Conservation (phyloP, 2,888 invertebrate genomes). For the Crioceris asparagi region DNA sequence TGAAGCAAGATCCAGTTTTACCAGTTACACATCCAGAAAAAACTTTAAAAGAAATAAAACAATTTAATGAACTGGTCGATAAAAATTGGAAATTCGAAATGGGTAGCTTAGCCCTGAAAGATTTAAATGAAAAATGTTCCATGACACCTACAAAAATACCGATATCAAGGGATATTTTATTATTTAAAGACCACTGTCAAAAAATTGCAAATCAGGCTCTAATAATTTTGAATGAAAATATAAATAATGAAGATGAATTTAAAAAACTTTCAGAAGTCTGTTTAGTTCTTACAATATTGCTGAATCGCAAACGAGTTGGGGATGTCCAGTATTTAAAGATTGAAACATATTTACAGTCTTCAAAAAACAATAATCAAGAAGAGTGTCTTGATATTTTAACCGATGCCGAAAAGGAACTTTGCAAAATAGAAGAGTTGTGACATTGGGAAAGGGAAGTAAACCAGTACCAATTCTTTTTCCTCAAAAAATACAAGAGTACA, state of each 20-base stretch:
- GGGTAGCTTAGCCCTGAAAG: slow-evolving; percentile 6
- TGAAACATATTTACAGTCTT: slow-evolving; percentile 3
- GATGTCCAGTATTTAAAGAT: slow-evolving; percentile 7
- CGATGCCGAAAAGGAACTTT: no score
- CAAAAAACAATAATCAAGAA: slow-evolving; percentile 1
- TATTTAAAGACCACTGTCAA: slow-evolving; percentile 2
- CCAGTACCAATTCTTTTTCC: slow-evolving; percentile 19
- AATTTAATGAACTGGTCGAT: slow-evolving; percentile 7
- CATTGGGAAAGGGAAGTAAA: slow-evolving; percentile 18
- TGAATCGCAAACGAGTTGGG: slow-evolving; percentile 6
- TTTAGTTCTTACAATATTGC: slow-evolving; percentile 2
- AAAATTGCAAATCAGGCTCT: neutral
- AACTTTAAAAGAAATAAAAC: slow-evolving; percentile 13
- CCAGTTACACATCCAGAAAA: no score
- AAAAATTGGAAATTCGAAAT: slow-evolving; percentile 5
- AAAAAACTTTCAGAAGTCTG: slow-evolving; percentile 5
- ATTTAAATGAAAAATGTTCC: slow-evolving; percentile 6
- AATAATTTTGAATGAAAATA: neutral
- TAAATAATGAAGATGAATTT: slow-evolving; percentile 1
- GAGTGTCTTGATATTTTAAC: no score
- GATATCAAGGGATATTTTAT: slow-evolving; percentile 4
- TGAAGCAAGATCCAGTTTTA: slow-evolving; percentile 12
- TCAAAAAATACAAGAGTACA: slow-evolving; percentile 7
- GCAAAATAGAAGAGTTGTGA: slow-evolving; percentile 17
- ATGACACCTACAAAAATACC: slow-evolving; percentile 5